These are phyloP conservation scores for Ataeniobius toweri DNA, from an alignment of 2,797 vertebrate genomes.

Conservation along the genomic window DNA sequence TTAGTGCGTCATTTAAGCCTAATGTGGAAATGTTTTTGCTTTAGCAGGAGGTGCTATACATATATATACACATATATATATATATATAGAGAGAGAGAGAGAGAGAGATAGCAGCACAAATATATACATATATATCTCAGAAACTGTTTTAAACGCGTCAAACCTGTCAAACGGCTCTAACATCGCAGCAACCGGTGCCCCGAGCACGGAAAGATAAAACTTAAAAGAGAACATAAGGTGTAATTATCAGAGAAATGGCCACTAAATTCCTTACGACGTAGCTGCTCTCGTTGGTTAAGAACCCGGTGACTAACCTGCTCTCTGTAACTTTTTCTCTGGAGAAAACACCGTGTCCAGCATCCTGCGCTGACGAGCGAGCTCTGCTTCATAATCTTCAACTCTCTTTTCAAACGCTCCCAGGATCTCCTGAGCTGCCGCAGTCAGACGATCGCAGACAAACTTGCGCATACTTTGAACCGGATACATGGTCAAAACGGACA, in stretches of 20 bases:
- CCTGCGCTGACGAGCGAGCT: slow-evolving; percentile 55
- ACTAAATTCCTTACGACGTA: background rate
- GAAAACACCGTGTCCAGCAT: slow-evolving; percentile 40
- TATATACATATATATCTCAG: background rate
- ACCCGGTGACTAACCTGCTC: slow-evolving; percentile 35
- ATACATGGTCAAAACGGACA: slow-evolving; percentile 24
- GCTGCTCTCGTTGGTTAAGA: background rate
- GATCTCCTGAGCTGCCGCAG: slow-evolving; percentile 64
- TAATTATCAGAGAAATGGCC: background rate
- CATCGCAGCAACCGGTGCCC: background rate
- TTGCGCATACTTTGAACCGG: slow-evolving; percentile 47
- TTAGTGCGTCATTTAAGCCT: background rate
- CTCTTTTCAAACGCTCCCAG: slow-evolving; percentile 57
- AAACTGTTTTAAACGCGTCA: background rate
- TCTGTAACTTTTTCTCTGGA: slow-evolving; percentile 29
- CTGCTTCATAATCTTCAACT: slow-evolving; percentile 45
- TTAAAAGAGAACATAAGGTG: background rate
- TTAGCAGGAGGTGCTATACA: background rate
- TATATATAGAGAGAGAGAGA: background rate
- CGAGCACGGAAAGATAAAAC: background rate
- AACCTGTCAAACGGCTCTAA: slow-evolving; percentile 1
- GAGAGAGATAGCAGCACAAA: too few relatives aligned
- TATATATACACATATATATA: background rate
- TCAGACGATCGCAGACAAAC: slow-evolving; percentile 64
- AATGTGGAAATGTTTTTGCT: background rate